These are phyloP conservation scores for Epicampocera succincta DNA, from an alignment of 2,888 invertebrate species.

Conservation along the genomic window DNA sequence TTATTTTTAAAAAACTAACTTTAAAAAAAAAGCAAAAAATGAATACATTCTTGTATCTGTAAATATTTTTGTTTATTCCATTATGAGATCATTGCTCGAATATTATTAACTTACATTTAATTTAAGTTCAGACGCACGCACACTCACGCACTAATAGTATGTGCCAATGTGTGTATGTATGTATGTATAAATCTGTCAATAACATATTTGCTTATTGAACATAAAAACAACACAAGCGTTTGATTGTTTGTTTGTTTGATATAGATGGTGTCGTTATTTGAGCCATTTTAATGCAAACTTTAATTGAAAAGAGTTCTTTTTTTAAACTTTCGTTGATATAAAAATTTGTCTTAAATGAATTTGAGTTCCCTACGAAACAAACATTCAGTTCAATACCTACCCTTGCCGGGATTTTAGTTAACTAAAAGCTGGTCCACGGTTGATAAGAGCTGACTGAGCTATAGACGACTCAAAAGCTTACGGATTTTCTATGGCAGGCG, in stretches of 20 bases:
- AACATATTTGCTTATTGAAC: constrained; percentile 11
- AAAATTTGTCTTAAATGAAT: constrained; percentile 46
- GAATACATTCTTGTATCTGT: no score
- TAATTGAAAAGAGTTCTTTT: constrained; percentile 48
- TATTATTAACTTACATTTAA: constrained; percentile 53
- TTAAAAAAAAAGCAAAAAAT: not conserved
- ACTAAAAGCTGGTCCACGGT: no score
- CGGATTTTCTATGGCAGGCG: no score
- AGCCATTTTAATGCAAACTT: constrained; percentile 42
- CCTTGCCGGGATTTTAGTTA: no score
- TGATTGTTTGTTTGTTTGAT: constrained; percentile 1
- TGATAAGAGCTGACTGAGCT: no score
- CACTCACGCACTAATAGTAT: no score
- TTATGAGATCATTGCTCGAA: constrained; percentile 58
- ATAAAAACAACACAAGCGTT: constrained; percentile 14
- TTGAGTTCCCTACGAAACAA: constrained; percentile 55
- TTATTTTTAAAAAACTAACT: not conserved
- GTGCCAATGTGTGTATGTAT: no score
- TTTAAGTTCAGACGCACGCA: constrained; percentile 40
- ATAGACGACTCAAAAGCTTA: no score
- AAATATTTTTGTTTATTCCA: constrained; percentile 35
- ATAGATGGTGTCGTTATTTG: constrained; percentile 49
- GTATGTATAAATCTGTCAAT: not conserved
- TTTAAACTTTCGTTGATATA: not conserved
- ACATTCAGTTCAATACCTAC: constrained; percentile 12